Evolutionary conservation across 1,140 invertebrate species (phyloP), one percentile per base, ranked within the genome.

Genomic region (Geopemphigus sp.): DNA sequence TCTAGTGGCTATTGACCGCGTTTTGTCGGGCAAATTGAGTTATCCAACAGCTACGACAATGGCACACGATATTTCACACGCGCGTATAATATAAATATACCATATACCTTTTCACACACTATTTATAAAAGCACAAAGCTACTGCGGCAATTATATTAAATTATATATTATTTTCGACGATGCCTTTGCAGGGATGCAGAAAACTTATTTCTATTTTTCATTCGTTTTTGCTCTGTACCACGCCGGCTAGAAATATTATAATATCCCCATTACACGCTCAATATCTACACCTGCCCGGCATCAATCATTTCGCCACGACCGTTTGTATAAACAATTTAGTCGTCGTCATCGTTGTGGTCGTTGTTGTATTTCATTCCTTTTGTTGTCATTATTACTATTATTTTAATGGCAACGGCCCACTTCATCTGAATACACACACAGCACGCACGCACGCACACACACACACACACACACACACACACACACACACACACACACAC

Each of bases 1-100:
- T n/a, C n/a, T n/a, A n/a, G n/a, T 50, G n/a, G 53, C 53, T 24
- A 29, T 59, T 76, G 54, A 76, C 73, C 73, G 73, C 53, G 56
- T 76, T 59, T 74, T 39, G 56, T 32, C n/a, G 4, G 32, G 56
- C 8, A 76, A 76, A 76, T 76, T 76, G 56, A 76, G 19, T 39
- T 17, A 54, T 74, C 32, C n/a, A 45, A 66, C 47, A 12, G 1
- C 47, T 50, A 39, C n/a, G 39, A 50, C 22, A 6, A 26, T n/a
- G 45, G n/a, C n/a, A 47, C 22, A 22, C 11, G 32, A 2, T 68
- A 68, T 47, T 68, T 66, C n/a, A 66, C 11, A 39, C 19, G n/a
- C n/a, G 39, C 19, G 11, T 11, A 11, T 66, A 45, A 14, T n/a
- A n/a, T n/a, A n/a, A 54, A 57, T 57, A 24, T 24, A 57, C 53